Conservation (phyloP, 2,113 vertebrate genomes). For the Trematocara unimaculatum region DNA sequence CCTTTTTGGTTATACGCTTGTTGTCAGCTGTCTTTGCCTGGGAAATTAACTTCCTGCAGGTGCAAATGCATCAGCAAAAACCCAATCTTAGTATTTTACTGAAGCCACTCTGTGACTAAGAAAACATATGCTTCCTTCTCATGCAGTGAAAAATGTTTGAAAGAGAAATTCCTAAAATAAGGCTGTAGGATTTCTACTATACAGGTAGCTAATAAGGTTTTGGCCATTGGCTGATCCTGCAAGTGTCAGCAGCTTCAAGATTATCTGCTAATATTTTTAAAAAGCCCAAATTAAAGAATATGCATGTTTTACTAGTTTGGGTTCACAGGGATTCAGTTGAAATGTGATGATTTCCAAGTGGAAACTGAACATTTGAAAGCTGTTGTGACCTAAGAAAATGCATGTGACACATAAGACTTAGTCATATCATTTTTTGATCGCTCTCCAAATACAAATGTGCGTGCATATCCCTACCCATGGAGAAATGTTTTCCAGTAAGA, state of each 20-base stretch:
- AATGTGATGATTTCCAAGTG: not conserved
- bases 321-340: not conserved
- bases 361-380: not conserved
- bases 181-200: not conserved
- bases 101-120: not conserved
- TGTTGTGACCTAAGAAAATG: not conserved
- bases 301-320: not conserved
- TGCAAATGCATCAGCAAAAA: not conserved
- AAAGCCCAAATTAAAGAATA: not conserved
- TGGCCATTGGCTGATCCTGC: not conserved
- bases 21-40: not conserved
- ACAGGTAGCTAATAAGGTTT: not conserved
- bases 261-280: not conserved
- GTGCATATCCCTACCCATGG: rapidly evolving
- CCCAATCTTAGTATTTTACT: not conserved
- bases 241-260: not conserved
- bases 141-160: not conserved
- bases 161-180: not conserved
- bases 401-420: not conserved
- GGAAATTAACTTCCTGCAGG: not conserved
- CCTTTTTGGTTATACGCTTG: not conserved
- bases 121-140: not conserved
- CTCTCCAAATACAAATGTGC: not conserved
- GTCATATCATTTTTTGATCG: rapidly evolving
- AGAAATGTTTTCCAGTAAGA: not conserved